A percentile compares a stretch with the other conserved stretches of the same genome.
Evolutionary conservation across 2,797 vertebrate genomes (phyloP).

Genomic region (Etheostoma perlongum): DNA sequence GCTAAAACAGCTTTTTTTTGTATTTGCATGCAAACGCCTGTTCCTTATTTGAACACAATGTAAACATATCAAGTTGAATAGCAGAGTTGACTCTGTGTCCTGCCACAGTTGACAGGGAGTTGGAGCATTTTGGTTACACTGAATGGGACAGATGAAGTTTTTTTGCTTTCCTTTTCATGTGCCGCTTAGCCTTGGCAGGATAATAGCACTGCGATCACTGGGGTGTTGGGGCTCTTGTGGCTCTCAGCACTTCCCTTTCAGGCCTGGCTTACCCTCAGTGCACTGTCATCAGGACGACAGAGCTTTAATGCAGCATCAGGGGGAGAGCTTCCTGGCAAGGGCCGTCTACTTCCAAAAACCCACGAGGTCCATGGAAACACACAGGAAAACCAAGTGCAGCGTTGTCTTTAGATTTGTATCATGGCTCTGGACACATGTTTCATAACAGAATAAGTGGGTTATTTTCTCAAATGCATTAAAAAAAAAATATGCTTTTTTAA

Average conservation of each 20-base stretch:
- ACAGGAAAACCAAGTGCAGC: constrained; percentile 18
- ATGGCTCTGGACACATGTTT: not conserved
- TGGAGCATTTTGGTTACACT: constrained; percentile 58
- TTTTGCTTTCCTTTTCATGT: constrained; percentile 66
- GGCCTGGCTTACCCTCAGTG: constrained; percentile 77
- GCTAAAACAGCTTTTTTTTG: constrained; percentile 3
- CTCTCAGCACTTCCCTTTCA: constrained; percentile 87
- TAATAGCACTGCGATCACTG: constrained; percentile 66
- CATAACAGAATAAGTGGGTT: too few relatives aligned
- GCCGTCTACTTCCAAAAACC: constrained; percentile 50
- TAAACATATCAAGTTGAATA: constrained; percentile 38
- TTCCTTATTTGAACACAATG: constrained; percentile 20
- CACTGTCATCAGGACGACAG: constrained; percentile 77
- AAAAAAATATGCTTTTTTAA: too few relatives aligned
- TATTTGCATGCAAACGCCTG: constrained; percentile 16
- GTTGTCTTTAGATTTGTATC: constrained; percentile 4
- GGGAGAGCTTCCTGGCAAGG: constrained; percentile 60
- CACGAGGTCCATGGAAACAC: constrained; percentile 32
- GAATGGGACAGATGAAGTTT: constrained; percentile 61
- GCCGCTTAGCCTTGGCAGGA: constrained; percentile 65
- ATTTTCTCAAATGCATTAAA: too few relatives aligned
- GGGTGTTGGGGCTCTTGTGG: constrained; percentile 65
- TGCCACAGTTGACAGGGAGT: constrained; percentile 34
- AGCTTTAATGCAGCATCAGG: constrained; percentile 68
- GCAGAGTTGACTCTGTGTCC: constrained; percentile 30